phyloP scores from a whole-genome alignment of 2,888 invertebrate genomes.

The Drosophila anceps region DNA sequence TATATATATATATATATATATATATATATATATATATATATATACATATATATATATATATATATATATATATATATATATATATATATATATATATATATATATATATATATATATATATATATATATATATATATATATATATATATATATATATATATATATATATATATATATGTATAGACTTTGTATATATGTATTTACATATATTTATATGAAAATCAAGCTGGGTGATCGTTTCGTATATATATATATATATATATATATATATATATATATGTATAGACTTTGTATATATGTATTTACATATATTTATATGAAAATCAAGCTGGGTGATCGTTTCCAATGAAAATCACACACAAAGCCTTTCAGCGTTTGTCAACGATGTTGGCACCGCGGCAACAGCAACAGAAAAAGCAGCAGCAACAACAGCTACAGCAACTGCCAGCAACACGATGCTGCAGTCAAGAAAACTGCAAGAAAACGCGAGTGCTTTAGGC shows the following conservation, averaged over 20 bases:
- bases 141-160: slow-evolving; percentile 19
- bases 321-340: slow-evolving; percentile 81
- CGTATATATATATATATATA: slow-evolving; percentile 24
- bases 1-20: background rate
- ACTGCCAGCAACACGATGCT: slow-evolving; percentile 70
- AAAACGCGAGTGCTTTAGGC: slow-evolving; percentile 32
- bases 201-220: too few species aligned
- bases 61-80: background rate
- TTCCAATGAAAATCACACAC: slow-evolving; percentile 79
- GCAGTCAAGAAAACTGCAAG: slow-evolving; percentile 77
- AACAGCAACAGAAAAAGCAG: slow-evolving; percentile 30
- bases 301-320: slow-evolving; percentile 1
- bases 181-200: slow-evolving; percentile 55
- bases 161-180: slow-evolving; percentile 24
- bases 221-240: too few species aligned
- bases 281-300: background rate
- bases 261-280: slow-evolving; percentile 23
- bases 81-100: background rate
- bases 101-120: background rate
- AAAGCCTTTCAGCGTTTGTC: slow-evolving; percentile 80
- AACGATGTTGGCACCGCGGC: slow-evolving; percentile 67
- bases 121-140: slow-evolving; percentile 14
- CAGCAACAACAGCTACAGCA: slow-evolving; percentile 30
- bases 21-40: background rate
- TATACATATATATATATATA: background rate